A percentile compares a stretch with the other conserved stretches of the same genome.
These are phyloP conservation scores for Trissolcus japonicus DNA, from an alignment of 2,888 invertebrate species.

Conservation along the genomic window DNA sequence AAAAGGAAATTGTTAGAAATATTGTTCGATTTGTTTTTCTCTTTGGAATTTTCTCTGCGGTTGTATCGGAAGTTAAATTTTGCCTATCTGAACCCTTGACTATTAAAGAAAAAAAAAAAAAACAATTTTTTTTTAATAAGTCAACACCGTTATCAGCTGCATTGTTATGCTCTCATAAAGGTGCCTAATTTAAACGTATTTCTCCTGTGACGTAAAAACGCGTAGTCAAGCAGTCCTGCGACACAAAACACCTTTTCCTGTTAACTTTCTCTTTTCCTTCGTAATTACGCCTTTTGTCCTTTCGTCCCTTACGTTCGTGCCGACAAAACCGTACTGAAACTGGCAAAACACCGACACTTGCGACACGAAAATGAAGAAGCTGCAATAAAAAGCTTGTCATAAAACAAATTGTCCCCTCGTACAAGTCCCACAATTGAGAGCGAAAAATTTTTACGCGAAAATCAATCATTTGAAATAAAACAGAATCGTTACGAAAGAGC, in stretches of 20 bases:
- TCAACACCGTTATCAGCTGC: constrained; percentile 29
- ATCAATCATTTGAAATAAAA: constrained; percentile 30
- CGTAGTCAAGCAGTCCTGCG: constrained; percentile 16
- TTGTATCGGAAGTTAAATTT: no score
- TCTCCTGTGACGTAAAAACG: constrained; percentile 30
- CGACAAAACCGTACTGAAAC: constrained; percentile 19
- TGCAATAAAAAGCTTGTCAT: constrained; percentile 20
- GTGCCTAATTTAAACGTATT: constrained; percentile 30
- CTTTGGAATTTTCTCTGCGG: no score
- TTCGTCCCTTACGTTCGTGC: constrained; percentile 23
- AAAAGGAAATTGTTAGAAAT: no score
- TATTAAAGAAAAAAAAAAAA: no score
- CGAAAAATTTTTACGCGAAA: constrained; percentile 33
- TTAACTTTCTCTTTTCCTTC: constrained; percentile 43
- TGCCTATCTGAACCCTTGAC: no score
- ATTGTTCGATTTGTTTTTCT: no score
- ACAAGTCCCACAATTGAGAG: constrained; percentile 17
- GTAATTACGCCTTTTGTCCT: constrained; percentile 41
- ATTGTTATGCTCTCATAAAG: constrained; percentile 35
- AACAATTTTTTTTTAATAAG: not conserved
- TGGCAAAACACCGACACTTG: constrained; percentile 19
- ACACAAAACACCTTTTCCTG: constrained; percentile 39
- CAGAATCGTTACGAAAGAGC: constrained; percentile 18
- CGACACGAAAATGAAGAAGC: constrained; percentile 25
- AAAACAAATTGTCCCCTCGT: constrained; percentile 18